phyloP scores from a whole-genome alignment of 1,140 invertebrate genomes.

The Drosophila persimilis region DNA sequence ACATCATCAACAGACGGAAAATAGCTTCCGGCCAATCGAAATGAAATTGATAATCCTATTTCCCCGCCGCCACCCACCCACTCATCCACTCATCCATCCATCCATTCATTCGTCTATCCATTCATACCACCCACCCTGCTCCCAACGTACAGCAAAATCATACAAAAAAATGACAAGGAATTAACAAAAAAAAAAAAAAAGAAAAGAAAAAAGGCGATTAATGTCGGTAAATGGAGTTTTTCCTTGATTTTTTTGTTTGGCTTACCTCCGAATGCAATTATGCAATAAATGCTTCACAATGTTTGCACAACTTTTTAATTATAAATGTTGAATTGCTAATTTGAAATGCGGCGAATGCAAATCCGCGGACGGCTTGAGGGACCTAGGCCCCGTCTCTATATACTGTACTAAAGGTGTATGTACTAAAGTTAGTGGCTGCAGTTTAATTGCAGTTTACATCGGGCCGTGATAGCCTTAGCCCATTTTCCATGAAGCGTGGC shows the following conservation, averaged over 20 bases:
- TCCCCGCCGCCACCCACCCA: background rate
- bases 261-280: constrained; percentile 27
- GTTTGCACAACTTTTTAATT: constrained; percentile 43
- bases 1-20: constrained; percentile 47
- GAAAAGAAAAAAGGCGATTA: constrained; percentile 33
- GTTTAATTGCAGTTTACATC: constrained; percentile 11
- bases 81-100: background rate
- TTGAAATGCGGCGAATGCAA: constrained; percentile 15
- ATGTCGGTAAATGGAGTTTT: constrained; percentile 5
- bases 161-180: background rate
- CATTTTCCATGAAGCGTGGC: constrained; percentile 44
- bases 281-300: constrained; percentile 40
- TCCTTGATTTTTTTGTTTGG: background rate
- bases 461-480: constrained; percentile 53
- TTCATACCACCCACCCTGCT: background rate
- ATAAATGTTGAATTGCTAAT: constrained; percentile 36
- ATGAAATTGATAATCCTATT: constrained; percentile 48
- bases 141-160: background rate
- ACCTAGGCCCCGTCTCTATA: background rate
- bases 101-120: background rate
- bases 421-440: background rate
- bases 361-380: background rate
- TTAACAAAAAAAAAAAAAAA: background rate
- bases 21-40: constrained; percentile 56
- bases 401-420: too few species aligned